Evolutionary conservation across 2,113 vertebrate genomes (phyloP), one percentile per base, ranked within the genome.

Genomic region (Cacatua alba): DNA sequence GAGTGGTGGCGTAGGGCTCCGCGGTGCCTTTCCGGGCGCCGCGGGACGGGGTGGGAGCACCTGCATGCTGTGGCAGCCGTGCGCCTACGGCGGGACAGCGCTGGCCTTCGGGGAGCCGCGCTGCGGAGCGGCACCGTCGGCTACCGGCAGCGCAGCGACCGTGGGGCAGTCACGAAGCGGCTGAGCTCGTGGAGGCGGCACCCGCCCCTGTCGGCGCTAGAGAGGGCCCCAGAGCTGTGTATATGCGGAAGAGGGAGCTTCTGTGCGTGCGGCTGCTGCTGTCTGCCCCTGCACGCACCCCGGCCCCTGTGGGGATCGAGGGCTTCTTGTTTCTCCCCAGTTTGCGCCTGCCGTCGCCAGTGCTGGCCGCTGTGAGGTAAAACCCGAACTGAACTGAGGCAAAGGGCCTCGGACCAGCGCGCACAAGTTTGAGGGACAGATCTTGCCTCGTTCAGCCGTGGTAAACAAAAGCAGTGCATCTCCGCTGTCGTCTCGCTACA

Each of bases 91-190:
- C 18, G 3, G 13, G 14, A 0, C 6, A 28, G 6, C 8, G 0
- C 10, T 25, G 3, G 11, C 39, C 3, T 7, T 23, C 0, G 75
- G 18, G 33, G 7, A 10, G 0, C 8, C 7, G 31, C 4, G 7
- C 4, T 5, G 4, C 8, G 28, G 20, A 17, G 14, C 26, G 25
- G 53, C 63, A 9, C 25, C 10, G 37, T 5, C 15, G 65, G 17
- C 28, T 25, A n/a, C 17, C 11, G 28, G 49, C 52, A 15, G 35
- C 10, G 37, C 43, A 3, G 63, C 7, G 13, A 9, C 16, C 7
- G 7, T 29, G 1, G 51, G 23, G 44, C 21, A 0, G 16, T 46
- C 14, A 1, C 7, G 0, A 35, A 23, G 76, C 41, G 0, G 7
- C 39, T 23, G 19, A 55, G 31, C 7, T 15, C 6, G 1, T 0